These are phyloP conservation scores for Carposina sasakii DNA, from an alignment of 1,140 invertebrate genomes.

Conservation along the genomic window DNA sequence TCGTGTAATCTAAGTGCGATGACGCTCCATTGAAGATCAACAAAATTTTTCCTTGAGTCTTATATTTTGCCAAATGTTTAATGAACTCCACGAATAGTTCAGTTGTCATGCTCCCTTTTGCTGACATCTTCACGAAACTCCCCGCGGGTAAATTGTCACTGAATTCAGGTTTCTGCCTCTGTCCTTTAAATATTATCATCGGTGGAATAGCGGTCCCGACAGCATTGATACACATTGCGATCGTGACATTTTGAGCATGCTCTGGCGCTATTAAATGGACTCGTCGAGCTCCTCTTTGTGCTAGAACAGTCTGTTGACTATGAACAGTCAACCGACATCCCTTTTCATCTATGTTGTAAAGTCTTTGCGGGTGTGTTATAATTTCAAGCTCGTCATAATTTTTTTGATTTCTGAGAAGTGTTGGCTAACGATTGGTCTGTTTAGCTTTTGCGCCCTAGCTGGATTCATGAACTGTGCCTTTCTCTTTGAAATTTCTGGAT, in stretches of 20 bases:
- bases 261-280: slow-evolving; percentile 40
- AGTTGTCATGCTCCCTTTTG: slow-evolving; percentile 5
- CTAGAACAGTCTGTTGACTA: slow-evolving; percentile 28
- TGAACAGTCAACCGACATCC: slow-evolving; percentile 42
- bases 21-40: slow-evolving; percentile 48
- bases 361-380: slow-evolving; percentile 24
- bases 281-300: slow-evolving; percentile 33
- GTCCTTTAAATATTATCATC: slow-evolving; percentile 40
- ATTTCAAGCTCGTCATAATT: slow-evolving; percentile 30
- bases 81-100: slow-evolving; percentile 10
- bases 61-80: slow-evolving; percentile 12
- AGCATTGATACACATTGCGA: slow-evolving; percentile 43
- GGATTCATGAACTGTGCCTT: slow-evolving; percentile 42
- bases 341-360: slow-evolving; percentile 57
- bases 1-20: slow-evolving; percentile 38
- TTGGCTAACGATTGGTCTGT: slow-evolving; percentile 38
- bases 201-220: slow-evolving; percentile 35
- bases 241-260: slow-evolving; percentile 44
- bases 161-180: slow-evolving; percentile 18
- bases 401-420: slow-evolving; percentile 36
- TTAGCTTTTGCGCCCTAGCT: slow-evolving; percentile 43
- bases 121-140: not conserved
- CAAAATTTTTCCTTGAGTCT: slow-evolving; percentile 8
- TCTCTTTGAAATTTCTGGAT: slow-evolving; percentile 23
- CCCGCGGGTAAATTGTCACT: slow-evolving; percentile 20